A percentile compares a stretch with the other conserved stretches of the same genome.
Evolutionary conservation across 2,888 invertebrate genomes (phyloP).

Genomic region (Chaitophorus viminalis): DNA sequence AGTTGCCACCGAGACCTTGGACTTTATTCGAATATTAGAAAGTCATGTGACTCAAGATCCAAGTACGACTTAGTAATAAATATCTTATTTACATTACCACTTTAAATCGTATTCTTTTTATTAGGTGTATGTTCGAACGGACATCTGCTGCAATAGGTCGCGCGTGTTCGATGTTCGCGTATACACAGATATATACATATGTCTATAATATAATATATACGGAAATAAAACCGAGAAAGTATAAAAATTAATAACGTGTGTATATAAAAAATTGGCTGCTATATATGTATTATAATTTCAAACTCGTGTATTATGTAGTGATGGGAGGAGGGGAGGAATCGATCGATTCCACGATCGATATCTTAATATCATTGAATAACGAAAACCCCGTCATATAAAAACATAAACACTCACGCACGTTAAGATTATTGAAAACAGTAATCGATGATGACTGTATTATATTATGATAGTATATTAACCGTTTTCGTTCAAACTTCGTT

Average conservation of each 20-base stretch:
- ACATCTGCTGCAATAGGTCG: background rate
- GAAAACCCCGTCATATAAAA: background rate
- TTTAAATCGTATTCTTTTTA: constrained; percentile 27
- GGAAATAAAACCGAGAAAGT: constrained; percentile 9
- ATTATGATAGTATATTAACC: no score
- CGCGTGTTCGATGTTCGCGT: background rate
- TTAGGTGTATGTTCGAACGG: background rate
- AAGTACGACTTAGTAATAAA: background rate
- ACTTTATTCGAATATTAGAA: background rate
- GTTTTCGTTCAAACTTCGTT: no score
- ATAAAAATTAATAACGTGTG: background rate
- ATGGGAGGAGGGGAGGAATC: background rate
- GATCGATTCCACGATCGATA: background rate
- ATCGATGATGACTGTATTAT: background rate
- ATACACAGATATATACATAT: no score
- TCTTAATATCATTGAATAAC: constrained; percentile 11
- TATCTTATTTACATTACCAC: background rate
- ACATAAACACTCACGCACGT: background rate
- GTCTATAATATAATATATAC: background rate
- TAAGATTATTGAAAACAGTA: background rate
- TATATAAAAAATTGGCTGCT: background rate
- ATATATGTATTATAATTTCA: background rate
- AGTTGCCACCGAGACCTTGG: background rate
- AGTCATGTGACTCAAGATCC: background rate
- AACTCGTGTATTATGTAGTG: background rate